These are phyloP conservation scores for Periophthalmus modestus DNA, from an alignment of 2,113 vertebrate species.

Conservation along the genomic window DNA sequence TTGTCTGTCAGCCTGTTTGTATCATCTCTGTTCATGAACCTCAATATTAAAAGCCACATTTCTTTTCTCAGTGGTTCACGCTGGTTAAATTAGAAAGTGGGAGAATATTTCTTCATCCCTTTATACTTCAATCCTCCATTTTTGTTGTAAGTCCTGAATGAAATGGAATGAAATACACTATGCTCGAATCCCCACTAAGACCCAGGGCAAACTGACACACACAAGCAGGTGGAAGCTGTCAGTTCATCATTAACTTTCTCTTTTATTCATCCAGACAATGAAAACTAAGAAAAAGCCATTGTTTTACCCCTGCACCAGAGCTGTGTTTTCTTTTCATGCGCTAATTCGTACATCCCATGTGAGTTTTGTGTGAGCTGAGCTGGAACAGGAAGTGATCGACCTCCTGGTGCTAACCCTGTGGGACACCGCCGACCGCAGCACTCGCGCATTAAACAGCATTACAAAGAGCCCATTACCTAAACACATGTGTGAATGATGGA, in stretches of 20 bases:
- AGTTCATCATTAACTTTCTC: constrained; percentile 43
- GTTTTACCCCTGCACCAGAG: constrained; percentile 54
- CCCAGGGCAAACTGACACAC: constrained; percentile 22
- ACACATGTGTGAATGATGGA: constrained; percentile 75
- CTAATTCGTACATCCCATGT: constrained; percentile 70
- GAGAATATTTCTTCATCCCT: too few species aligned
- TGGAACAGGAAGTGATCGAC: constrained; percentile 64
- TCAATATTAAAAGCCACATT: too few species aligned
- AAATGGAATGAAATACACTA: too few species aligned
- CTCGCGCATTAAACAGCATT: constrained; percentile 45
- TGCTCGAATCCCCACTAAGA: constrained; percentile 30
- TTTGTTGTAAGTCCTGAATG: too few species aligned
- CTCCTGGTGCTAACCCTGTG: constrained; percentile 62
- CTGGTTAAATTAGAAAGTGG: too few species aligned
- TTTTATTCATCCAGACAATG: constrained; percentile 50
- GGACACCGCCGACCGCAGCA: constrained; percentile 68
- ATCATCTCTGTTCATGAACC: too few species aligned
- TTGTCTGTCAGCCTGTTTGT: too few species aligned
- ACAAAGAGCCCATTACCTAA: constrained; percentile 66
- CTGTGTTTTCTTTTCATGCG: constrained; percentile 66
- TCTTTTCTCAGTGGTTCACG: too few species aligned
- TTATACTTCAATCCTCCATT: too few species aligned
- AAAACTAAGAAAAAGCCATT: constrained; percentile 48
- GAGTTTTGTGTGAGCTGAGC: constrained; percentile 47
- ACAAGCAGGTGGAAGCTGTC: constrained; percentile 44